Conservation (phyloP, 2,113 vertebrate genomes). For the Amblyornis subalaris region DNA sequence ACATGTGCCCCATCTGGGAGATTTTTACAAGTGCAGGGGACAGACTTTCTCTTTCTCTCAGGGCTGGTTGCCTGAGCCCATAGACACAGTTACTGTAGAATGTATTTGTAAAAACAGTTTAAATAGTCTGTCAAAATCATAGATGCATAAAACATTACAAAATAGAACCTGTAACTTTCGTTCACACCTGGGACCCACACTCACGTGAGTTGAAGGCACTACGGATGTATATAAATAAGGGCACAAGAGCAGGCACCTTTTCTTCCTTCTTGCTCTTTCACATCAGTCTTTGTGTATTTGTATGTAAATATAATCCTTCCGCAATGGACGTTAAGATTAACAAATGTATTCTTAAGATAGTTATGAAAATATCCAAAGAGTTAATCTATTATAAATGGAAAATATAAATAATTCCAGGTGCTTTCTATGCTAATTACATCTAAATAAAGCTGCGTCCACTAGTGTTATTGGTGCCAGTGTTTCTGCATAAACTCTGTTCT, state of each 20-base stretch:
- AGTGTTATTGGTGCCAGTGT: constrained; percentile 43
- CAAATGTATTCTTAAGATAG: constrained; percentile 43
- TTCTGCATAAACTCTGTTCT: constrained; percentile 60
- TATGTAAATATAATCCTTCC: constrained; percentile 51
- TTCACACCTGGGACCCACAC: not conserved
- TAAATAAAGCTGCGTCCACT: not conserved
- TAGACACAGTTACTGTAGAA: constrained; percentile 63
- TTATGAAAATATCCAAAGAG: constrained; percentile 44
- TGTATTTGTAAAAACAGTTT: constrained; percentile 45
- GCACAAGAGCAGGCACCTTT: constrained; percentile 6
- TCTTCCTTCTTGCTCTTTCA: not conserved
- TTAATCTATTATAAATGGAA: constrained; percentile 51
- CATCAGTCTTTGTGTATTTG: not conserved
- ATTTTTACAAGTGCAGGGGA: not conserved
- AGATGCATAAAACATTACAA: not conserved
- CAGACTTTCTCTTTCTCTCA: constrained; percentile 26
- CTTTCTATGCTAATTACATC: constrained; percentile 15
- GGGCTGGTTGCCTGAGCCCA: constrained; percentile 50
- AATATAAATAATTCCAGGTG: constrained; percentile 32
- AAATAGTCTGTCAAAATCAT: constrained; percentile 23
- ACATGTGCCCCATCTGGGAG: not conserved
- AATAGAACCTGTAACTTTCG: not conserved
- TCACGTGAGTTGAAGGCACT: not conserved
- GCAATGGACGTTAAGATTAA: constrained; percentile 18
- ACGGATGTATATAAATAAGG: not conserved